Conservation (phyloP, 2,888 invertebrate genomes). For the Hermodice carunculata region DNA sequence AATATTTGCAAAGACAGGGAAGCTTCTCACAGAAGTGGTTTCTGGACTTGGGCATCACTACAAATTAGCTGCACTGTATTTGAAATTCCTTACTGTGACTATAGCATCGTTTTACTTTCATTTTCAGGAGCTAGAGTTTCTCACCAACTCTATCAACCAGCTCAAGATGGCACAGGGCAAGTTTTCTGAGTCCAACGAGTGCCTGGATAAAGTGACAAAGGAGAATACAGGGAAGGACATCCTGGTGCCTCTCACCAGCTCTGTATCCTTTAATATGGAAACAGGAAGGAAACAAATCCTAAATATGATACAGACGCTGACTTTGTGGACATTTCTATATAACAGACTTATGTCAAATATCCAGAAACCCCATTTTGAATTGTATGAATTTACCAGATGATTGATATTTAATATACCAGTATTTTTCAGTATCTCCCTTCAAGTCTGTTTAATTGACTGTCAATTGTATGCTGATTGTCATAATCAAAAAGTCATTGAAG, state of each 20-base stretch:
- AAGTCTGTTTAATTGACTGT: no score
- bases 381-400: no score
- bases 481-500: neutral
- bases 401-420: no score
- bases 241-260: constrained; percentile 93
- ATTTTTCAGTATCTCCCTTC: no score
- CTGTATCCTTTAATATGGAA: constrained; percentile 74
- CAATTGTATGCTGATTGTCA: neutral
- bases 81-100: no score
- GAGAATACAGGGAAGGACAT: constrained; percentile 85
- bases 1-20: no score
- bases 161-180: constrained; percentile 90
- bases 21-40: no score
- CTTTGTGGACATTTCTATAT: neutral
- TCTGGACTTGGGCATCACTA: no score
- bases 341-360: neutral
- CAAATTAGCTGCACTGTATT: no score
- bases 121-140: constrained; percentile 83
- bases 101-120: neutral
- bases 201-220: constrained; percentile 78
- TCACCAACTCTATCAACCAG: constrained; percentile 90
- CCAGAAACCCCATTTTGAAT: no score
- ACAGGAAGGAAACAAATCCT: no score
- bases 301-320: neutral
- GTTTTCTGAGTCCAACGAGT: constrained; percentile 88